Percentiles rank a stretch among this genome's conserved stretches.
Evolutionary conservation across 2,797 vertebrate genomes (phyloP).

Genomic region (Coranthus polyacanthus): DNA sequence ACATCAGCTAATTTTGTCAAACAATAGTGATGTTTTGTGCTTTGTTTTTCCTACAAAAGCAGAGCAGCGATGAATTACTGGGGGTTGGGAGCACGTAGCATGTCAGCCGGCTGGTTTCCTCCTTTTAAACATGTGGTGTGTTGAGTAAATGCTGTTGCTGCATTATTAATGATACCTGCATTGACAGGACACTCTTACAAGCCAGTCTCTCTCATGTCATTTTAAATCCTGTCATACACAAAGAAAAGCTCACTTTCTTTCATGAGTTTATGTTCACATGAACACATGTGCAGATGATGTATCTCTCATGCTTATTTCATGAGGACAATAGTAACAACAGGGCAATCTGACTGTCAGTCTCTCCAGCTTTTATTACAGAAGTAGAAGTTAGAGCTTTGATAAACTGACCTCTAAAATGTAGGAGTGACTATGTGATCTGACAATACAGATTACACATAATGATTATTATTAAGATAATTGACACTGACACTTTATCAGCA

Average conservation of each 20-base stretch:
- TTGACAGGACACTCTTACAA: slow-evolving; percentile 49
- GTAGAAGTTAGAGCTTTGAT: too few relatives aligned
- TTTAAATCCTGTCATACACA: slow-evolving; percentile 37
- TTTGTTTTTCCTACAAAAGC: too few relatives aligned
- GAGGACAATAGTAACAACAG: neutral
- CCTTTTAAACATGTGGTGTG: slow-evolving; percentile 42
- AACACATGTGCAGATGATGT: slow-evolving; percentile 5
- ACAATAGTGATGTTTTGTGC: too few relatives aligned
- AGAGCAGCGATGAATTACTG: neutral
- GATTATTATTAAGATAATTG: neutral
- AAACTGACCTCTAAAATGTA: too few relatives aligned
- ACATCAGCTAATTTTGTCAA: too few relatives aligned
- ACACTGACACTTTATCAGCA: too few relatives aligned
- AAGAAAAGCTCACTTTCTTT: slow-evolving; percentile 3
- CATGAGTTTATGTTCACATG: slow-evolving; percentile 15
- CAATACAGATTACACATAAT: neutral
- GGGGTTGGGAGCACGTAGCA: neutral
- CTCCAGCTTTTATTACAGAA: too few relatives aligned
- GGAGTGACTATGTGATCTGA: too few relatives aligned
- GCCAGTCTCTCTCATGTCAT: slow-evolving; percentile 36
- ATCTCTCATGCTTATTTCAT: slow-evolving; percentile 5
- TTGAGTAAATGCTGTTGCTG: slow-evolving; percentile 42
- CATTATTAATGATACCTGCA: slow-evolving; percentile 71
- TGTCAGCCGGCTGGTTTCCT: slow-evolving; percentile 21
- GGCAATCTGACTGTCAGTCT: too few relatives aligned